Percentiles rank a stretch among this genome's conserved stretches.
Evolutionary conservation across 2,888 invertebrate genomes (phyloP).

Genomic region (Agrotis puta): DNA sequence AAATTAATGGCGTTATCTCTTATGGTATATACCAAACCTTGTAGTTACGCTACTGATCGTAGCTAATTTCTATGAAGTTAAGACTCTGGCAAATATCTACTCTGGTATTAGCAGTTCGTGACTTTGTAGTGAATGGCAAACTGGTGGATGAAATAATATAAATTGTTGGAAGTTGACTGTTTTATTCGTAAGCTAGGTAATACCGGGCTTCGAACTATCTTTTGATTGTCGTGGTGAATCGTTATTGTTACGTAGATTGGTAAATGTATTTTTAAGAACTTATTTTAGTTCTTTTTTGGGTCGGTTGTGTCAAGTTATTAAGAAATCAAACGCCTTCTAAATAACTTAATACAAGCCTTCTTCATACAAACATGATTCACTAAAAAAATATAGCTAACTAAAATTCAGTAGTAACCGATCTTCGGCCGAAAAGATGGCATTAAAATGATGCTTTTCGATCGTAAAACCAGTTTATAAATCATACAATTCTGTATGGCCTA

Average conservation of each 20-base stretch:
- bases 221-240: conserved; percentile 9
- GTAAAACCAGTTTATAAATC: not conserved
- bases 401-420: too few relatives aligned
- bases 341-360: too few relatives aligned
- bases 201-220: conserved; percentile 41
- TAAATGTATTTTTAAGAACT: conserved; percentile 39
- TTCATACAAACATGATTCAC: too few relatives aligned
- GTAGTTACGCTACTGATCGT: not conserved
- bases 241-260: conserved; percentile 28
- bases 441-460: not conserved
- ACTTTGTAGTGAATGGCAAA: conserved; percentile 51
- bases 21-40: not conserved
- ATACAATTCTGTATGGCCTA: not conserved
- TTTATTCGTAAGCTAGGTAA: conserved; percentile 30
- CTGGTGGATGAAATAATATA: conserved; percentile 43
- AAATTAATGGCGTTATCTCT: not conserved
- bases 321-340: not conserved
- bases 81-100: conserved; percentile 29
- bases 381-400: too few relatives aligned
- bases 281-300: conserved; percentile 15
- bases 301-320: not conserved
- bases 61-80: not conserved
- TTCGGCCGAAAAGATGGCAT: not conserved
- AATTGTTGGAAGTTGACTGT: conserved; percentile 41
- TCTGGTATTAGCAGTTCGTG: conserved; percentile 50